Conservation (phyloP, 1,140 invertebrate species). For the Neodiprion virginianus region DNA sequence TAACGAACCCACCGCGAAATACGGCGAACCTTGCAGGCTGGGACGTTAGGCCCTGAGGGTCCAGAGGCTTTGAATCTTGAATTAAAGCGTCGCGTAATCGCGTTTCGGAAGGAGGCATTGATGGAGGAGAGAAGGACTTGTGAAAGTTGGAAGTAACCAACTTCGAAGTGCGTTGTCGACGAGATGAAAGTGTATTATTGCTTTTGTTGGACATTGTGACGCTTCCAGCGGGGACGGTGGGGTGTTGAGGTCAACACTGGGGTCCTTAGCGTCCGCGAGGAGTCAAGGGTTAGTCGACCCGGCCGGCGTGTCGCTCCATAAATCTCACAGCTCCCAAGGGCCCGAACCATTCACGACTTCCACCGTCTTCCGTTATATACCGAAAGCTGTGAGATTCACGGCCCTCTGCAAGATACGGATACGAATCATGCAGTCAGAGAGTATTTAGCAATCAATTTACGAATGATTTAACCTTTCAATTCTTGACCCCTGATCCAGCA, state of each 20-base stretch:
- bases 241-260: background rate
- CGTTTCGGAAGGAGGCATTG: background rate
- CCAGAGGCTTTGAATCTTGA: too few relatives aligned
- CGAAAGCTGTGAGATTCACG: constrained; percentile 18
- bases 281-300: constrained; percentile 53
- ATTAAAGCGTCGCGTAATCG: background rate
- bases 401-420: constrained; percentile 16
- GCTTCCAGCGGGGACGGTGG: background rate
- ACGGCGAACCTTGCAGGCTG: background rate
- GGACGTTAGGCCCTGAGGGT: background rate
- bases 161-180: background rate
- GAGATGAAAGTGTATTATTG: background rate
- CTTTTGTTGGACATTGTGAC: background rate
- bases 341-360: constrained; percentile 58
- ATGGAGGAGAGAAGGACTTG: background rate
- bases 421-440: too few relatives aligned
- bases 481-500: background rate
- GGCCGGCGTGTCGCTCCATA: constrained; percentile 45
- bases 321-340: constrained; percentile 59
- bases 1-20: background rate
- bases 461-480: too few relatives aligned
- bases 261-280: constrained; percentile 30
- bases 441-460: too few relatives aligned
- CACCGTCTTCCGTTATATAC: constrained; percentile 50
- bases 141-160: background rate